Percentiles rank a stretch among this genome's conserved stretches.
These are phyloP conservation scores for Machaerirhynchus nigripectus DNA, from an alignment of 2,113 vertebrate genomes.

Conservation along the genomic window DNA sequence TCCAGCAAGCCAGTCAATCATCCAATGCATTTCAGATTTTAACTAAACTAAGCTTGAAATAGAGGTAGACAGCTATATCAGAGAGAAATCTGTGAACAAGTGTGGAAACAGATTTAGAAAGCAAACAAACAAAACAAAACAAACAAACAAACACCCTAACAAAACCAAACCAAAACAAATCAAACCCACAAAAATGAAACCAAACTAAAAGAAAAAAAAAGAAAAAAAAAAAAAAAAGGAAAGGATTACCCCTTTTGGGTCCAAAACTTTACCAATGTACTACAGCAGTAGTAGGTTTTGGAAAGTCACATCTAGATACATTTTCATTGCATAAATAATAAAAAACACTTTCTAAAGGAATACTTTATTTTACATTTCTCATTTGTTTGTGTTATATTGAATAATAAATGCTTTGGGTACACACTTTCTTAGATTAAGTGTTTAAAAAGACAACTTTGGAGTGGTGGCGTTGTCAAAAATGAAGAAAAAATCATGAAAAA, in stretches of 20 bases:
- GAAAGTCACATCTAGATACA: neutral
- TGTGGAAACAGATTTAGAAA: neutral
- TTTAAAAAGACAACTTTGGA: neutral
- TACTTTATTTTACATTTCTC: neutral
- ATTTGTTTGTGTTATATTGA: neutral
- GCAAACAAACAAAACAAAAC: neutral
- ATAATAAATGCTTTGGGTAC: neutral
- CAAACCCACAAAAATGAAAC: too few species aligned
- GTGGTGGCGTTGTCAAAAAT: neutral
- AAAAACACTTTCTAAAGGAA: neutral
- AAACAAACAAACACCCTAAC: too few species aligned
- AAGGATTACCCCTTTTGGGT: neutral
- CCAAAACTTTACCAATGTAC: neutral
- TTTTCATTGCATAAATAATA: neutral
- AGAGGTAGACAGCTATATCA: neutral
- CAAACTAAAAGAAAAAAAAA: neutral
- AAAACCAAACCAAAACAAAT: too few species aligned
- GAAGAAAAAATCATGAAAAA: neutral
- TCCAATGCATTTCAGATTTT: neutral
- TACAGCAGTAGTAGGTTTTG: neutral
- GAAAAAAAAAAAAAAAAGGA: neutral
- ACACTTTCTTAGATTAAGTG: neutral
- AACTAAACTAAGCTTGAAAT: conserved; percentile 40
- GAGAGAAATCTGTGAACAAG: neutral
- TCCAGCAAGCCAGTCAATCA: conserved; percentile 19